Base-by-base conservation (phyloP, 1,140 invertebrate genomes). In the Colletes latitarsis region DNA sequence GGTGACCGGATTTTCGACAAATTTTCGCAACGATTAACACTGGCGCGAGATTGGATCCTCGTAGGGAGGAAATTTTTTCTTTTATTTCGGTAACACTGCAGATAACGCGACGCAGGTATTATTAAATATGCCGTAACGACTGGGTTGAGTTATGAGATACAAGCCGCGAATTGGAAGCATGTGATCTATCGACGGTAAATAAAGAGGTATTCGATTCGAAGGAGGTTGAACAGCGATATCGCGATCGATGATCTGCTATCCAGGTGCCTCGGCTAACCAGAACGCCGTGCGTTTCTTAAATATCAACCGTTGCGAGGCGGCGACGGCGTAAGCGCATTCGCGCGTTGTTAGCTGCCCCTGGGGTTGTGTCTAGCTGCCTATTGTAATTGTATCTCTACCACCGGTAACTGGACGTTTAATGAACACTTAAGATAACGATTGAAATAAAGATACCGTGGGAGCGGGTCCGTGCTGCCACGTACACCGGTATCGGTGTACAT, bases 241-340 rank as follows among this genome's bases (percentile, higher is more conserved):
- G 55, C 78, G 78, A 80, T 80, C 78, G 78, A 80, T 80, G 78
- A 80, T 80, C 78, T 75, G 77, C 63, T 74, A 75, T 75, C 72
- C 78, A 74, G 72, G 71, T 74, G 72, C 78, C 78, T 68, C 53
- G 62, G 72, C 63, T 80, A 74, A 74, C 78, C 64, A 75, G 78
- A 80, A 67, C 62, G 21, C 21, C 39, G 12, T 17, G 53, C n/a
- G 69, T 55, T 79, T 80, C 46, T 80, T 75, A 60, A 75, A 80
- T 74, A 67, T 80, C 63, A 64, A 39, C 62, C 69, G 55, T 17
- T 21, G 12, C 43, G 30, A 62, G 21, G 15, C 46, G 17, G 17
- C 19, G 70, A 41, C 49, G 63, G 46, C 74, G 60, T 10, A 66
- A 74, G 62, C 71, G 60, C 41, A 41, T 57, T 66, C 64, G 62